These are phyloP conservation scores for Apantesis nais DNA, from an alignment of 2,888 invertebrate species.

Conservation along the genomic window DNA sequence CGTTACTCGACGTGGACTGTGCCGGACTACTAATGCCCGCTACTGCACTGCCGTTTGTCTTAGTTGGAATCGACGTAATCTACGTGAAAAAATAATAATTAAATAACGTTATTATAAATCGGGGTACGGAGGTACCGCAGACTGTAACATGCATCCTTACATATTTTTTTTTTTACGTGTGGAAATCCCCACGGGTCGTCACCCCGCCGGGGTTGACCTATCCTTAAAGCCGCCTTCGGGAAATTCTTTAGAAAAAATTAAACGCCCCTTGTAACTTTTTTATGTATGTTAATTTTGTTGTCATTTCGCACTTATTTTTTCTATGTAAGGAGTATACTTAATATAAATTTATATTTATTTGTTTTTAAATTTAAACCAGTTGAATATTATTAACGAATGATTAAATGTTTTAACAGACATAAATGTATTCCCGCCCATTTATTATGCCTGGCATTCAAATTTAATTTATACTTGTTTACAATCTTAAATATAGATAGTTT, in stretches of 20 bases:
- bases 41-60: slow-evolving; percentile 62
- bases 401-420: not conserved
- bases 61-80: slow-evolving; percentile 79
- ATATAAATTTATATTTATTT: not conserved
- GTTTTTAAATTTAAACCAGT: not conserved
- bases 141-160: not conserved
- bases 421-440: not conserved
- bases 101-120: not conserved
- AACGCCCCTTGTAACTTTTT: not conserved
- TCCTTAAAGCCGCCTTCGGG: not conserved
- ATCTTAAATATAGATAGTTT: not conserved
- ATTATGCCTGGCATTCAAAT: not conserved
- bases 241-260: not conserved
- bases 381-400: not conserved
- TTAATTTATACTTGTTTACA: not conserved
- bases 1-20: slow-evolving; percentile 68
- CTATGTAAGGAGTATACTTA: not conserved
- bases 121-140: not conserved
- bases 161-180: no score
- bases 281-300: not conserved
- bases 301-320: not conserved
- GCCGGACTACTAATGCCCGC: slow-evolving; percentile 62
- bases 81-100: slow-evolving; percentile 38
- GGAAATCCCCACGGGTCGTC: no score
- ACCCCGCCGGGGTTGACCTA: no score